These are phyloP conservation scores for Solea solea DNA, from an alignment of 2,113 vertebrate species.

Conservation along the genomic window DNA sequence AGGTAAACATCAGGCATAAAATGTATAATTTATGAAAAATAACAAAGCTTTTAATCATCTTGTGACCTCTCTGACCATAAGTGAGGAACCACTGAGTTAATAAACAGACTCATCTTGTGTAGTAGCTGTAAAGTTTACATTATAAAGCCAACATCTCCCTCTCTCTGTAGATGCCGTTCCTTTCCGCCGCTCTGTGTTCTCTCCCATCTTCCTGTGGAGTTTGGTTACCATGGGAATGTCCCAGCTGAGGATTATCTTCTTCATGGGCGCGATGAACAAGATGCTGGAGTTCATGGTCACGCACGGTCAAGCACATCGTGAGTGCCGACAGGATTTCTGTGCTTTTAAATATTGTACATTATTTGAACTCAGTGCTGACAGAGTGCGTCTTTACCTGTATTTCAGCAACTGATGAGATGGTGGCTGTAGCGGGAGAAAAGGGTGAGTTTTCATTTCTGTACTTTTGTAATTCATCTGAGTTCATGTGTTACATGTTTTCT, in stretches of 20 bases:
- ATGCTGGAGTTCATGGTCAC: constrained; percentile 89
- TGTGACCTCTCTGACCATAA: too few relatives aligned
- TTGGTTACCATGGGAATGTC: constrained; percentile 91
- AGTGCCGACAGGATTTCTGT: constrained; percentile 39
- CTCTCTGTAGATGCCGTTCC: constrained; percentile 73
- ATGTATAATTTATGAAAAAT: too few relatives aligned
- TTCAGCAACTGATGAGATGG: constrained; percentile 65
- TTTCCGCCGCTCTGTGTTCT: constrained; percentile 86
- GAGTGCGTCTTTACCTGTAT: neutral
- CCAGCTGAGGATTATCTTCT: constrained; percentile 91
- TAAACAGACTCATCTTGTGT: neutral
- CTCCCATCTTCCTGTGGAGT: constrained; percentile 92
- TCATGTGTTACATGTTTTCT: neutral
- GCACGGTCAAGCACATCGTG: constrained; percentile 61
- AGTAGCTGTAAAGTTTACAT: too few relatives aligned
- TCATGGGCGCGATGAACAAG: constrained; percentile 93
- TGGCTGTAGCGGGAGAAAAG: constrained; percentile 36
- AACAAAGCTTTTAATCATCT: too few relatives aligned
- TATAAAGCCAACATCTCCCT: neutral
- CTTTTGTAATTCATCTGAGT: neutral
- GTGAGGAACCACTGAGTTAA: too few relatives aligned
- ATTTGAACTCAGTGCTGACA: neutral
- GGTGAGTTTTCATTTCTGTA: constrained; percentile 41
- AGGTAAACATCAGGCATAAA: too few relatives aligned
- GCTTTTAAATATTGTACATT: neutral